These are phyloP conservation scores for Plebejus melissa DNA, from an alignment of 2,888 invertebrate genomes.

Conservation along the genomic window DNA sequence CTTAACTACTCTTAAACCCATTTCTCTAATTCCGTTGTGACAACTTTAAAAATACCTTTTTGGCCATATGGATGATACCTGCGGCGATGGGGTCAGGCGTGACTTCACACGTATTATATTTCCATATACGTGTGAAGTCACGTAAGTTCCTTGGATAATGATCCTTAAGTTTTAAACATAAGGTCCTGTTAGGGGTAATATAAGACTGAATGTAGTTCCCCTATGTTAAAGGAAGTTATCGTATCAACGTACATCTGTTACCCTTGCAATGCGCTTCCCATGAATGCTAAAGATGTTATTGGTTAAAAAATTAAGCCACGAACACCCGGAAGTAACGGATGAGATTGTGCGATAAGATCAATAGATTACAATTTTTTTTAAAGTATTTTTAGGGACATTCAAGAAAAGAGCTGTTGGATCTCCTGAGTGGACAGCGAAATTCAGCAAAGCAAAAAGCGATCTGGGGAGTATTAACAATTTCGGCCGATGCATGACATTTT, in stretches of 20 bases:
- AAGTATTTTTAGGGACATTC: too few relatives aligned
- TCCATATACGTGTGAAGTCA: background rate
- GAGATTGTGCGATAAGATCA: background rate
- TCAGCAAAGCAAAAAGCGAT: too few relatives aligned
- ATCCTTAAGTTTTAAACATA: background rate
- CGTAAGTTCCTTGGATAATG: background rate
- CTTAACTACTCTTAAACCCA: background rate
- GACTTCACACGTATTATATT: background rate
- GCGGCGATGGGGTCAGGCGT: background rate
- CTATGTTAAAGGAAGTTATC: background rate
- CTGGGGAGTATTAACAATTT: too few relatives aligned
- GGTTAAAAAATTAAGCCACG: background rate
- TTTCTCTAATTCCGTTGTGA: background rate
- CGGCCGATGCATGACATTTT: too few relatives aligned
- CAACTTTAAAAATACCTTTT: background rate
- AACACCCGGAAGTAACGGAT: background rate
- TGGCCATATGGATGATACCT: conserved; percentile 4
- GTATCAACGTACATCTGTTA: background rate
- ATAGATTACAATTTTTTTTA: too few relatives aligned
- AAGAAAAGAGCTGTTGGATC: background rate
- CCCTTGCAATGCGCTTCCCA: background rate
- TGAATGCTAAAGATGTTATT: background rate
- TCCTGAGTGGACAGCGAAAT: too few relatives aligned
- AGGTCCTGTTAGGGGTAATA: background rate
- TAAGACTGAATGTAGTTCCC: background rate